Percentiles rank a stretch among this genome's conserved stretches.
Evolutionary conservation across 2,797 vertebrate genomes (phyloP).

Genomic region (Australoheros facetus): DNA sequence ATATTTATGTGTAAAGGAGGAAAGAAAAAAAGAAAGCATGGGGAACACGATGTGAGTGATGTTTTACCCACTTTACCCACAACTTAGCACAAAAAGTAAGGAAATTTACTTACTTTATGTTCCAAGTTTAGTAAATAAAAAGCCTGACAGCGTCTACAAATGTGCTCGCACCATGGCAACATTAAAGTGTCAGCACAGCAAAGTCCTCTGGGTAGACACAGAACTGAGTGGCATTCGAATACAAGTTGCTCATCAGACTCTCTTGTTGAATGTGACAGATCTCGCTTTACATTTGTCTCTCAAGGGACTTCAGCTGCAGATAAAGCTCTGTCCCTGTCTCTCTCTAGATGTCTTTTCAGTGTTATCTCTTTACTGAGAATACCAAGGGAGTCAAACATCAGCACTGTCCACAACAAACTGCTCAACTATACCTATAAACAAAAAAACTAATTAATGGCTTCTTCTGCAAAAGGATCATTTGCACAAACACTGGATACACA

Average conservation of each 20-base stretch:
- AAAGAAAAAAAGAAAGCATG: background rate
- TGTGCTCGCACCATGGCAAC: background rate
- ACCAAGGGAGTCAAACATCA: background rate
- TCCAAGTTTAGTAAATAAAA: background rate
- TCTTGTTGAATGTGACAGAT: slow-evolving; percentile 27
- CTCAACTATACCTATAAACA: background rate
- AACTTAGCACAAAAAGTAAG: no score
- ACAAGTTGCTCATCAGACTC: slow-evolving; percentile 17
- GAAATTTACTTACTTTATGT: no score
- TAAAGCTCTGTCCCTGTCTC: background rate
- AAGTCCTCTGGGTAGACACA: slow-evolving; percentile 1
- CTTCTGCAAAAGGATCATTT: background rate
- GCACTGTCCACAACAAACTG: background rate
- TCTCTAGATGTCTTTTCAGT: slow-evolving; percentile 1
- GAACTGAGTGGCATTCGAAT: slow-evolving; percentile 21
- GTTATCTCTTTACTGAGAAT: background rate
- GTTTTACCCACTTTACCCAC: background rate
- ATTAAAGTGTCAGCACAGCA: slow-evolving; percentile 12
- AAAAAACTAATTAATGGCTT: background rate
- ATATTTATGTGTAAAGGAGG: background rate
- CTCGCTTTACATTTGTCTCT: slow-evolving; percentile 29
- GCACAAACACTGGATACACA: background rate
- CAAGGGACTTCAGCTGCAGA: slow-evolving; percentile 4
- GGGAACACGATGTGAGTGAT: background rate
- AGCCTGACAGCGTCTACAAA: slow-evolving; percentile 6